phyloP scores from a whole-genome alignment of 2,888 invertebrate species.

The Drosophila atroscutellata region DNA sequence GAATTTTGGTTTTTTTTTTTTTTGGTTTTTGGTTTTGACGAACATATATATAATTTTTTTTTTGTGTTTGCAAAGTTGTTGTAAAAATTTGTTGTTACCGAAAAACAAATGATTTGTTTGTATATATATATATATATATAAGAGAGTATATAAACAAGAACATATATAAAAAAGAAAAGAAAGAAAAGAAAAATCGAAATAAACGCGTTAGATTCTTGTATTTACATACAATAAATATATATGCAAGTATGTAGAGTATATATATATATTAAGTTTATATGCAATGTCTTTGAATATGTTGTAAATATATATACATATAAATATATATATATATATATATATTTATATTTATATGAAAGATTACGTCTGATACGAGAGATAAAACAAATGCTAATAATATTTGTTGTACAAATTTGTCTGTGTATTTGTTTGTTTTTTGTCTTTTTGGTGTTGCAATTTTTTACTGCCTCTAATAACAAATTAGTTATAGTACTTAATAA shows the following conservation, averaged over 20 bases:
- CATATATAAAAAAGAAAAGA: slow-evolving; percentile 84
- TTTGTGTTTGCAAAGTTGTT: slow-evolving; percentile 68
- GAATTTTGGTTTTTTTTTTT: slow-evolving; percentile 60
- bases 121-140: slow-evolving; percentile 46
- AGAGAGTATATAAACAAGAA: slow-evolving; percentile 77
- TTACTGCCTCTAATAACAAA: slow-evolving; percentile 38
- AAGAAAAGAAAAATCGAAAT: slow-evolving; percentile 85
- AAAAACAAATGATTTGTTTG: slow-evolving; percentile 78
- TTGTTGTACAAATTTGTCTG: slow-evolving; percentile 13
- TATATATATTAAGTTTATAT: slow-evolving; percentile 33
- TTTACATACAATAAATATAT: slow-evolving; percentile 74
- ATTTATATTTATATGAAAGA: slow-evolving; percentile 35
- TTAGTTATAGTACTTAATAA: slow-evolving; percentile 8
- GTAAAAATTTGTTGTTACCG: slow-evolving; percentile 71
- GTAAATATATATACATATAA: slow-evolving; percentile 31
- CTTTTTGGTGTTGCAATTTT: slow-evolving; percentile 28
- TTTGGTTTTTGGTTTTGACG: slow-evolving; percentile 74
- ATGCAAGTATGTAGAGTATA: slow-evolving; percentile 41
- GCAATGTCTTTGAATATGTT: slow-evolving; percentile 30
- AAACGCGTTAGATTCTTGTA: slow-evolving; percentile 85
- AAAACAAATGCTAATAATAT: slow-evolving; percentile 45
- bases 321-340: slow-evolving; percentile 32
- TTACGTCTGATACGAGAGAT: slow-evolving; percentile 44
- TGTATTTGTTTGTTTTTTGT: slow-evolving; percentile 31
- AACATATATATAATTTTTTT: slow-evolving; percentile 85